These are phyloP conservation scores for Saccopteryx bilineata DNA, from an alignment of 2,113 vertebrate species.

Conservation along the genomic window DNA sequence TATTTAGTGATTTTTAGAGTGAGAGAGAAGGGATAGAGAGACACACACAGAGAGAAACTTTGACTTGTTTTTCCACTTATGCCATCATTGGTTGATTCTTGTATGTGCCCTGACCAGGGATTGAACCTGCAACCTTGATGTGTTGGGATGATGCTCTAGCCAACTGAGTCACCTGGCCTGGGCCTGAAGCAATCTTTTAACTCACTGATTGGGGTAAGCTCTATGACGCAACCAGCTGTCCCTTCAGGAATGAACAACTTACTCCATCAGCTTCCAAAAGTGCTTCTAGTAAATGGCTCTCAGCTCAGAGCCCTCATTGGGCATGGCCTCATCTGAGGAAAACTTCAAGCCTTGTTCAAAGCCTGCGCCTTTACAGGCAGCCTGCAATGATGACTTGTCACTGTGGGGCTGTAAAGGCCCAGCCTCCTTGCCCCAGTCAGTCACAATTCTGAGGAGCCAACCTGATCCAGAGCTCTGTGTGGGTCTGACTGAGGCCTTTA, in stretches of 20 bases:
- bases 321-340: background rate
- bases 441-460: background rate
- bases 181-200: background rate
- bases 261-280: background rate
- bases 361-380: background rate
- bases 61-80: too few species aligned
- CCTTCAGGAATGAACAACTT: background rate
- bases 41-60: too few species aligned
- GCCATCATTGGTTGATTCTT: too few species aligned
- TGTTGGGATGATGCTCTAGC: too few species aligned
- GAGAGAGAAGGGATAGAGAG: too few species aligned
- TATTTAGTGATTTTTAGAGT: too few species aligned
- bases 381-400: background rate
- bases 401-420: fast-evolving
- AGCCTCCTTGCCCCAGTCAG: background rate
- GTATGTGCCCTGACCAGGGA: too few species aligned
- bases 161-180: too few species aligned
- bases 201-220: background rate
- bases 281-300: background rate
- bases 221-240: background rate
- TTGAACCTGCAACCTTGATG: too few species aligned
- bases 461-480: background rate
- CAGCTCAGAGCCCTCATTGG: background rate
- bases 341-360: background rate
- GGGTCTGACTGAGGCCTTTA: background rate